A percentile compares a stretch with the other conserved stretches of the same genome.
phyloP scores from a whole-genome alignment of 92 coral and sea anemone genomes.

The Scolanthus callimorphus region DNA sequence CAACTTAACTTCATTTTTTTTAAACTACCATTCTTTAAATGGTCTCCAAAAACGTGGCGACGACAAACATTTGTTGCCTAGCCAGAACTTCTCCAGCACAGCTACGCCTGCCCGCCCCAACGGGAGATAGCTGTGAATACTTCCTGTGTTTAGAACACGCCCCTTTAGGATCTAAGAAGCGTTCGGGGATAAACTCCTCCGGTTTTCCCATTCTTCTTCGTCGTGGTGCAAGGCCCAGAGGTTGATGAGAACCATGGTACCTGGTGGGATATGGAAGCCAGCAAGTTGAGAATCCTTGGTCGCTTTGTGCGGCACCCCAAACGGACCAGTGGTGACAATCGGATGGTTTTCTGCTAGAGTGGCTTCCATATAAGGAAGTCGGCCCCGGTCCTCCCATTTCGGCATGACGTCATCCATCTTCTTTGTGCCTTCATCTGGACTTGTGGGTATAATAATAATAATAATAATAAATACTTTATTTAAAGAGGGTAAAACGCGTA shows the following conservation, averaged over 20 bases:
- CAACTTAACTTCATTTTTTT: no score
- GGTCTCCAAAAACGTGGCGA: no score
- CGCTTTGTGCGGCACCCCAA: slow-evolving; percentile 77
- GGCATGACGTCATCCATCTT: slow-evolving; percentile 57
- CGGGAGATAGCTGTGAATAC: slow-evolving; percentile 71
- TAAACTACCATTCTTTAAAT: no score
- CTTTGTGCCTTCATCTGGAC: slow-evolving; percentile 64
- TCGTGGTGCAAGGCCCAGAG: slow-evolving; percentile 86
- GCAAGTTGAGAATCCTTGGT: slow-evolving; percentile 59
- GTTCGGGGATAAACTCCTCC: slow-evolving; percentile 61
- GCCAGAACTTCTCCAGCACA: slow-evolving; percentile 76
- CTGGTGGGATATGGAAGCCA: slow-evolving; percentile 67
- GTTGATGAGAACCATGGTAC: slow-evolving; percentile 65
- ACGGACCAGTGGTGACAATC: slow-evolving; percentile 34
- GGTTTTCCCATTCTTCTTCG: slow-evolving; percentile 62
- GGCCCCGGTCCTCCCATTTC: slow-evolving; percentile 27
- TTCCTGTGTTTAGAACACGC: slow-evolving; percentile 51
- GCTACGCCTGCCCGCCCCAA: slow-evolving; percentile 77
- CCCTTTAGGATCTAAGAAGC: slow-evolving; percentile 65
- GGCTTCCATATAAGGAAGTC: slow-evolving; percentile 62
- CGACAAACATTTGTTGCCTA: slow-evolving; percentile 62
- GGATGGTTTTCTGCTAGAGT: slow-evolving; percentile 65
- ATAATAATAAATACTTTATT: no score
- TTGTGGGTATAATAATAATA: slow-evolving; percentile 60
- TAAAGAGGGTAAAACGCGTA: no score